phyloP scores from a whole-genome alignment of 2,888 invertebrate species.

The Arge pagana region DNA sequence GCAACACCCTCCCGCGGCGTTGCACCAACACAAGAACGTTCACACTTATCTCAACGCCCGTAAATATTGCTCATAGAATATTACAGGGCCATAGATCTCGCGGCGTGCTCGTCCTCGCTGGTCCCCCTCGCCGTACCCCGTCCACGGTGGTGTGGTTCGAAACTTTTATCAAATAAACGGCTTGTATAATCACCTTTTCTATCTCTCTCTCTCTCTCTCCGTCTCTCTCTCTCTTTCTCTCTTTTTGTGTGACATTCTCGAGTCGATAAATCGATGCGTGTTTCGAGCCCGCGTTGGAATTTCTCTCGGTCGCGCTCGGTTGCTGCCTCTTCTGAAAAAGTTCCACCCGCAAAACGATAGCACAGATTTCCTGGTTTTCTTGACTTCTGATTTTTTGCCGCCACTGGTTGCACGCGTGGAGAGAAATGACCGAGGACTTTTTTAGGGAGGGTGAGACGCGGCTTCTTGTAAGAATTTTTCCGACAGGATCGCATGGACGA shows the following conservation, averaged over 20 bases:
- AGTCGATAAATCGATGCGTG: conserved; percentile 25
- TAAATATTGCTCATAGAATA: conserved; percentile 54
- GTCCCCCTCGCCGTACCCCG: conserved; percentile 14
- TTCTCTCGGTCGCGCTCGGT: too few relatives aligned
- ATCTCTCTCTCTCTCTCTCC: too few relatives aligned
- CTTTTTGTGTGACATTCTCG: conserved; percentile 21
- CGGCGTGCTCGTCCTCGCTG: conserved; percentile 21
- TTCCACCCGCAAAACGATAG: too few relatives aligned
- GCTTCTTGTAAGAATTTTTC: too few relatives aligned
- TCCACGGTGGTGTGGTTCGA: conserved; percentile 30
- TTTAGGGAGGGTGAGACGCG: too few relatives aligned
- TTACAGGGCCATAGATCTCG: conserved; percentile 50
- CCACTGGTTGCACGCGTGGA: too few relatives aligned
- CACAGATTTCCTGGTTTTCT: too few relatives aligned
- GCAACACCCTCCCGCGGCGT: conserved; percentile 31
- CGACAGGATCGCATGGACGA: too few relatives aligned
- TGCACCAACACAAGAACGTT: conserved; percentile 42
- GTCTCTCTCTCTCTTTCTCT: conserved; percentile 11
- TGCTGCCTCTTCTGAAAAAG: too few relatives aligned
- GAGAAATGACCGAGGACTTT: too few relatives aligned
- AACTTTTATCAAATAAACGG: conserved; percentile 49
- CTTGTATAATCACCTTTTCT: conserved; percentile 43
- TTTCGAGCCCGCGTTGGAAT: neutral
- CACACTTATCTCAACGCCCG: conserved; percentile 49
- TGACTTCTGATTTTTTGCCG: too few relatives aligned